Conservation (phyloP, 2,113 vertebrate species). For the Osmerus mordax region DNA sequence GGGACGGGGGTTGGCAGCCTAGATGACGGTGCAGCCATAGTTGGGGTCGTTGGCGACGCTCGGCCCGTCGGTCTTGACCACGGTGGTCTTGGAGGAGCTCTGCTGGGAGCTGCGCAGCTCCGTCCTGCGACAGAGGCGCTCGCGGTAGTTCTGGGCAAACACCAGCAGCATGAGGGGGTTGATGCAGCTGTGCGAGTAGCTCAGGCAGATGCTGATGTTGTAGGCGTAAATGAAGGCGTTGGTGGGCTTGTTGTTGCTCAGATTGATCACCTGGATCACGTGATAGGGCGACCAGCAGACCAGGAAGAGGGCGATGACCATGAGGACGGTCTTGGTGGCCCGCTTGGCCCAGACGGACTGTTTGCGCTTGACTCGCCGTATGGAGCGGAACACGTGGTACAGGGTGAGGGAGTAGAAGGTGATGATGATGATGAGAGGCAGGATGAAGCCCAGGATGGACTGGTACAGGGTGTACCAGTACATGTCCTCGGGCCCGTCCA, state of each 20-base stretch:
- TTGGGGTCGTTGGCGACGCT: slow-evolving; percentile 50
- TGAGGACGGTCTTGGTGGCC: slow-evolving; percentile 77
- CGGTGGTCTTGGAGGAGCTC: slow-evolving; percentile 64
- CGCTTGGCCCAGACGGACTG: slow-evolving; percentile 73
- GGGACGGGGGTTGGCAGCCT: neutral
- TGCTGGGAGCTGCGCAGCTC: slow-evolving; percentile 49
- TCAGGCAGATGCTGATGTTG: slow-evolving; percentile 79
- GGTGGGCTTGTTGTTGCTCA: slow-evolving; percentile 69
- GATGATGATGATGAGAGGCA: slow-evolving; percentile 77
- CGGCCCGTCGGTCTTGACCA: slow-evolving; percentile 67
- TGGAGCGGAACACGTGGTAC: slow-evolving; percentile 80
- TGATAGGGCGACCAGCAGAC: slow-evolving; percentile 80
- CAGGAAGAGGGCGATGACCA: slow-evolving; percentile 76
- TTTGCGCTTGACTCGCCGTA: slow-evolving; percentile 74
- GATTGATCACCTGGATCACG: slow-evolving; percentile 78
- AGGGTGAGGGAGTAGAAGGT: slow-evolving; percentile 79
- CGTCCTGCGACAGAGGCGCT: slow-evolving; percentile 66
- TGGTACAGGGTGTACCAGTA: slow-evolving; percentile 83
- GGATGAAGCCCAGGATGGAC: slow-evolving; percentile 75
- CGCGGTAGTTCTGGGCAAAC: slow-evolving; percentile 77
- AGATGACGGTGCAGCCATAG: slow-evolving; percentile 62
- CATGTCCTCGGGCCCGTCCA: slow-evolving; percentile 75
- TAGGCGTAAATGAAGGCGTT: slow-evolving; percentile 70
- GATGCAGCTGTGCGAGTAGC: slow-evolving; percentile 82
- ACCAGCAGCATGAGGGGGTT: slow-evolving; percentile 78